Conservation (phyloP, 2,888 invertebrate genomes). For the Drosophila prolongata region DNA sequence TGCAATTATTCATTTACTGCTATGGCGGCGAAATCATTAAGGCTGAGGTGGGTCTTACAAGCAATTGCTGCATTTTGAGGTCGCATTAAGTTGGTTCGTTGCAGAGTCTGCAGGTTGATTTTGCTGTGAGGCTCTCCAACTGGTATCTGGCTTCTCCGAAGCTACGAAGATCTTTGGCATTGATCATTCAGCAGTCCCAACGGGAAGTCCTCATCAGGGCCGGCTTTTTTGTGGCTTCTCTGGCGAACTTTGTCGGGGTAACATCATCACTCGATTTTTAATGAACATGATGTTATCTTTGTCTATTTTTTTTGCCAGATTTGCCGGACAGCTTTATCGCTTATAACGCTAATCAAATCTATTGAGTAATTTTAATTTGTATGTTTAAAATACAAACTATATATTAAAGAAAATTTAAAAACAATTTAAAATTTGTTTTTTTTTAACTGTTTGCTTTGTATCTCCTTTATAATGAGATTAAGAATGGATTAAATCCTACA, state of each 20-base stretch:
- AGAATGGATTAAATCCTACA: too few species aligned
- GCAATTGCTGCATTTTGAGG: too few species aligned
- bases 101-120: constrained; percentile 77
- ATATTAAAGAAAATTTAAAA: too few species aligned
- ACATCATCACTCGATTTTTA: too few species aligned
- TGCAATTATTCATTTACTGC: constrained; percentile 82
- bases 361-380: neutral
- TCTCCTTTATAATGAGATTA: too few species aligned
- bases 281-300: neutral
- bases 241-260: constrained; percentile 81
- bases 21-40: constrained; percentile 83
- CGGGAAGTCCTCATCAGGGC: constrained; percentile 75
- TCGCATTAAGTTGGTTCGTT: neutral
- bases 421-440: too few species aligned
- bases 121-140: constrained; percentile 74
- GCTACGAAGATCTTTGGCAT: constrained; percentile 67
- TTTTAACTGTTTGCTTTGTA: too few species aligned
- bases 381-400: too few species aligned
- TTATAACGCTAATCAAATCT: constrained; percentile 5
- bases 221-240: constrained; percentile 82
- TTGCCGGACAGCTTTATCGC: neutral
- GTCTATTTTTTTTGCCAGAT: neutral
- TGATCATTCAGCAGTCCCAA: constrained; percentile 79
- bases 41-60: constrained; percentile 65
- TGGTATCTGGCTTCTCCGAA: constrained; percentile 79